Percentiles rank a stretch among this genome's conserved stretches.
phyloP scores from a whole-genome alignment of 2,113 vertebrate species.

The Phrynocephalus versicolor region DNA sequence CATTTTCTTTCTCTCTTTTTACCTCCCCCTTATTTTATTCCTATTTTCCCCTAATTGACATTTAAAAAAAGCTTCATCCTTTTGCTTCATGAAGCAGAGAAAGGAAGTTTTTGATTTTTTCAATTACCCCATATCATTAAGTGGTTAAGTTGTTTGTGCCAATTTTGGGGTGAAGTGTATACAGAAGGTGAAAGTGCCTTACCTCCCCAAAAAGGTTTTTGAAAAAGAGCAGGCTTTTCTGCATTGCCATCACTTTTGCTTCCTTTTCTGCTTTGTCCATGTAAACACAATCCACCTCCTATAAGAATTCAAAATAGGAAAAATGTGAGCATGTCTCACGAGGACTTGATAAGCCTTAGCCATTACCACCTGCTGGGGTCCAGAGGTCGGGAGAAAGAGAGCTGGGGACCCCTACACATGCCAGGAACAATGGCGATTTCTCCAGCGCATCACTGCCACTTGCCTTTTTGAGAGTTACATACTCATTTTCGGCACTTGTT shows the following conservation, averaged over 20 bases:
- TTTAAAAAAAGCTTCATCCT: no score
- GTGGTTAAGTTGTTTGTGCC: no score
- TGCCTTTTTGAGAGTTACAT: slow-evolving; percentile 86
- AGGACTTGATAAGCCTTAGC: background rate
- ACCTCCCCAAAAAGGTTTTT: slow-evolving; percentile 83
- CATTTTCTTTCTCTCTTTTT: no score
- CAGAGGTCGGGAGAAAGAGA: no score
- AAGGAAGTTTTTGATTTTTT: no score
- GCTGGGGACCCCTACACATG: no score
- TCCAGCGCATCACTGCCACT: background rate
- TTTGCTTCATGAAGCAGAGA: no score
- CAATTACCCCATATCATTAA: no score
- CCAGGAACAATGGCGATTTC: background rate
- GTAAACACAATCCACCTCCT: slow-evolving; percentile 87
- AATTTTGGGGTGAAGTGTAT: no score
- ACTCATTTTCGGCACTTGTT: slow-evolving; percentile 82
- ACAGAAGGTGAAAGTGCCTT: background rate
- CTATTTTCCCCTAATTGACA: no score
- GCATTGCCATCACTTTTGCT: slow-evolving; percentile 61
- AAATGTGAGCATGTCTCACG: background rate
- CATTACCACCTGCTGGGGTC: background rate
- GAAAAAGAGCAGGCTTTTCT: slow-evolving; percentile 88
- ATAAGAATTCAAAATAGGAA: background rate
- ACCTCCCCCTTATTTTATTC: no score
- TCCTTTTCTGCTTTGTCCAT: slow-evolving; percentile 14